Conservation (phyloP, 2,888 invertebrate genomes). For the Spisula subtruncata region DNA sequence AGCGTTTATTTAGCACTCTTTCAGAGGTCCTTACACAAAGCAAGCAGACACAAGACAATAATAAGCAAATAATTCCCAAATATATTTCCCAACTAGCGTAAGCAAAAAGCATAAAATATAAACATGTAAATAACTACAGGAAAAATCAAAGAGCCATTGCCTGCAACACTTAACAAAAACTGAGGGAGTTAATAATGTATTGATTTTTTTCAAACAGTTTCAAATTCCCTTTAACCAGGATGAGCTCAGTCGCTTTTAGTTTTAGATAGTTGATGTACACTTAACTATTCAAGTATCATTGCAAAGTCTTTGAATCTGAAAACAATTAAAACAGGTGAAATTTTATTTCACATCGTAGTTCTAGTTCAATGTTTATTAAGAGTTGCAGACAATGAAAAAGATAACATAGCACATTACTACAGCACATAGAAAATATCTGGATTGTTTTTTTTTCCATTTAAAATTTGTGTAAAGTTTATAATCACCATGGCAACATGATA, state of each 20-base stretch:
- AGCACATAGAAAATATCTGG: slow-evolving; percentile 36
- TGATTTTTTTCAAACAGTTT: too few relatives aligned
- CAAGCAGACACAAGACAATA: slow-evolving; percentile 62
- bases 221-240: too few relatives aligned
- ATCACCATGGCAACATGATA: slow-evolving; percentile 50
- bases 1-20: slow-evolving; percentile 73
- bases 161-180: slow-evolving; percentile 23
- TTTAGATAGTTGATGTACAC: too few relatives aligned
- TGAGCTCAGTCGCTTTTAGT: too few relatives aligned
- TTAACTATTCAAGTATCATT: too few relatives aligned
- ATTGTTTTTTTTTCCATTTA: slow-evolving; percentile 5
- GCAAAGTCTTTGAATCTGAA: too few relatives aligned
- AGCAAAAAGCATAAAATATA: slow-evolving; percentile 70
- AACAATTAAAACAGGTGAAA: too few relatives aligned
- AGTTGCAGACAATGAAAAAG: slow-evolving; percentile 23
- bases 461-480: background rate
- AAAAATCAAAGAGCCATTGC: slow-evolving; percentile 30
- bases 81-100: slow-evolving; percentile 65
- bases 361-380: background rate
- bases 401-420: slow-evolving; percentile 35
- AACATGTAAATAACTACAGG: slow-evolving; percentile 48
- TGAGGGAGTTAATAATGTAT: background rate
- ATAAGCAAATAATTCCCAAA: slow-evolving; percentile 62
- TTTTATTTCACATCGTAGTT: too few relatives aligned
- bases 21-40: slow-evolving; percentile 66